phyloP scores from a whole-genome alignment of 1,140 invertebrate species.

The Bombus pyrosoma region DNA sequence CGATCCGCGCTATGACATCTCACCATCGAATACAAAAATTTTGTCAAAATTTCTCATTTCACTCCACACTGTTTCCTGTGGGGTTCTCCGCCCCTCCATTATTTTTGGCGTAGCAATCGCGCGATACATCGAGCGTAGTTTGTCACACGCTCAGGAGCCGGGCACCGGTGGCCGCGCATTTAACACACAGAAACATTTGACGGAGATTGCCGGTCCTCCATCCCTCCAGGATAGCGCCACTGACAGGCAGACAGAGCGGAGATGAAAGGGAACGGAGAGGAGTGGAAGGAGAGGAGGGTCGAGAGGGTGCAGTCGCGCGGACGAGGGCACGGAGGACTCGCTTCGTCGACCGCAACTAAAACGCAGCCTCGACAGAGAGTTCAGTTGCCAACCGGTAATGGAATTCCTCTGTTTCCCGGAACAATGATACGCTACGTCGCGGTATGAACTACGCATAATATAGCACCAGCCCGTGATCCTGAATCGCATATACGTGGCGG shows the following conservation, averaged over 20 bases:
- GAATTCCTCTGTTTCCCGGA: conserved; percentile 80
- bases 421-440: conserved; percentile 80
- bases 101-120: conserved; percentile 9
- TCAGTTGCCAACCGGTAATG: conserved; percentile 79
- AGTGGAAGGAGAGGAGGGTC: conserved; percentile 1
- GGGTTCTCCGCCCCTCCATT: not conserved
- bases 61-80: too few relatives aligned
- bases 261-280: conserved; percentile 23
- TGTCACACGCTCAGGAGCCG: conserved; percentile 16
- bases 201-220: conserved; percentile 53
- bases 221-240: conserved; percentile 21
- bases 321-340: conserved; percentile 60
- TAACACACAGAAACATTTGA: conserved; percentile 60
- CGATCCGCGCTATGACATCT: not conserved
- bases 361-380: conserved; percentile 72
- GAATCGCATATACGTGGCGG: conserved; percentile 33
- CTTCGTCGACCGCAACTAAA: conserved; percentile 78
- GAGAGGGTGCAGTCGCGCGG: conserved; percentile 30
- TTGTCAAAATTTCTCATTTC: conserved; percentile 5
- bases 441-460: conserved; percentile 79
- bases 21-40: conserved; percentile 13
- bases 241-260: conserved; percentile 54
- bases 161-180: conserved; percentile 25
- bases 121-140: conserved; percentile 27
- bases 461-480: conserved; percentile 57